phyloP scores from a whole-genome alignment of 2,113 vertebrate genomes.

The Micromys minutus region DNA sequence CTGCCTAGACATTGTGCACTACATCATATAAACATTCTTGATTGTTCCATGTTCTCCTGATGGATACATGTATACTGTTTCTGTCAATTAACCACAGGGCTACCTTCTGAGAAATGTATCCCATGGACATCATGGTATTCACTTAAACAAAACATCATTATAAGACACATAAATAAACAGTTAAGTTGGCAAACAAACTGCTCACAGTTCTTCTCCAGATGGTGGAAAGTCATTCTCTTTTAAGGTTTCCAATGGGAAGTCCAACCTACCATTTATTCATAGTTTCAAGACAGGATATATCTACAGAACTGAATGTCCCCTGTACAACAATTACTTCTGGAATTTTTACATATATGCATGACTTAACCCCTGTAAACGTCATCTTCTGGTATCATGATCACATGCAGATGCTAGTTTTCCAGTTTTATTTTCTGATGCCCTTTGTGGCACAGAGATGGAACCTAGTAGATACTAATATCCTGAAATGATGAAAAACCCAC shows the following conservation, averaged over 20 bases:
- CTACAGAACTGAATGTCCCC: not conserved
- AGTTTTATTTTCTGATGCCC: not conserved
- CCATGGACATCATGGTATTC: not conserved
- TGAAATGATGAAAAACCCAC: not conserved
- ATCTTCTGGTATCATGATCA: not conserved
- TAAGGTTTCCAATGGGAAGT: not conserved
- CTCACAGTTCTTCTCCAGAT: not conserved
- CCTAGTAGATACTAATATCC: not conserved
- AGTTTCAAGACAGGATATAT: not conserved
- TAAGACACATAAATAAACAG: not conserved
- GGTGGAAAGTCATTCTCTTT: not conserved
- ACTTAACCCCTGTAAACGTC: not conserved
- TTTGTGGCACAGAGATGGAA: not conserved
- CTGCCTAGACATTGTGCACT: not conserved
- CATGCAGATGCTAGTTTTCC: not conserved
- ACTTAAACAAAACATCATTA: not conserved
- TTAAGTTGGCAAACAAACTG: not conserved
- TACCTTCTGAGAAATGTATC: not conserved
- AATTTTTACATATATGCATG: not conserved
- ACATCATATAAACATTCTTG: slow-evolving; percentile 10
- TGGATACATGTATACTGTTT: not conserved
- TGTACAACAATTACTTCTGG: not conserved
- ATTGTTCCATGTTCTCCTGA: not conserved
- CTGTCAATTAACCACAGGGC: not conserved
- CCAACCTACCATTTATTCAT: not conserved